Evolutionary conservation across 2,888 invertebrate genomes (phyloP), one percentile per base, ranked within the genome.

Genomic region (Aleiodes leptofemur): DNA sequence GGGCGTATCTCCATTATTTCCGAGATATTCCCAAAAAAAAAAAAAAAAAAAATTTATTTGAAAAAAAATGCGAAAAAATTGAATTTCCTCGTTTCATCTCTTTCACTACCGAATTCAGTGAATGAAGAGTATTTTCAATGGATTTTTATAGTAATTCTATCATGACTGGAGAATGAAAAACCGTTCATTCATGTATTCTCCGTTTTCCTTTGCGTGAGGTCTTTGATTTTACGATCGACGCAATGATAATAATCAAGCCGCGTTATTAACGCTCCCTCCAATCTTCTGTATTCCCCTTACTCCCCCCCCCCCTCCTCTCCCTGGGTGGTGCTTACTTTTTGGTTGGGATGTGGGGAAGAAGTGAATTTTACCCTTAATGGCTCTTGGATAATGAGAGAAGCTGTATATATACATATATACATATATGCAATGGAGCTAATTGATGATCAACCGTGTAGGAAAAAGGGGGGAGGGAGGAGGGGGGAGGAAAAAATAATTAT

Each of bases 201-300:
- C 43, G 38, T 61, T 38, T 43, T 38, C 13, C 57, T 31, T 6
- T 16, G 14, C 14, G 61, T 61, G 61, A 61, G 61, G 43, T 61
- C 31, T 56, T 9, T 14, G n/a, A 16, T 38, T 11, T 64, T 64
- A 72, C 51, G 57, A 51, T 72, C 71, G 34, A 51, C 51, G 53
- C 51, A 72, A 72, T 72, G 72, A 72, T 72, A 72, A 72, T 72
- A 72, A 72, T 72, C 72, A 57, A 72, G 61, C 34, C 64, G 23
- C 51, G 59, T 61, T 72, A 50, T 72, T 72, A 72, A 61, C 61
- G 72, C 59, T 61, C 59, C 57, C 59, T 56, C 16, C 61, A 31
- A 34, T 72, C 43, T 11, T 43, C 43, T 9, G 43, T 9, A 43
- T 43, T 9, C 43, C 11, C 38, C n/a, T n/a, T n/a, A n/a, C n/a